phyloP scores from a whole-genome alignment of 2,797 vertebrate genomes.

The Meriones psammophilus region DNA sequence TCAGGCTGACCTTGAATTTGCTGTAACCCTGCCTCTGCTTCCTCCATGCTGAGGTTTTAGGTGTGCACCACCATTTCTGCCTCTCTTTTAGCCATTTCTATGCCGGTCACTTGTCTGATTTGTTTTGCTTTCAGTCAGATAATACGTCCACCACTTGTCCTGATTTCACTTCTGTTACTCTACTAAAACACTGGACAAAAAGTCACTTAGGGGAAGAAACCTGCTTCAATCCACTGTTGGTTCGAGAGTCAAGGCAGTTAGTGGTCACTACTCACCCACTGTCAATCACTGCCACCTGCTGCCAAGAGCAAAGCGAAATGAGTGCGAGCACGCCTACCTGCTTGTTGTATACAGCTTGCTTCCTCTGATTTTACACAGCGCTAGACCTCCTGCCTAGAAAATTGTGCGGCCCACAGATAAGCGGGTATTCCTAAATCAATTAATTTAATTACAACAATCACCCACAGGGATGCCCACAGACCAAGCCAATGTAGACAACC shows the following conservation, averaged over 20 bases:
- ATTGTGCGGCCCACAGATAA: not conserved
- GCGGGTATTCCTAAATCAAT: not conserved
- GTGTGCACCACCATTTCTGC: not conserved
- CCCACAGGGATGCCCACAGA: not conserved
- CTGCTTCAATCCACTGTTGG: not conserved
- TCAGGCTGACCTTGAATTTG: not conserved
- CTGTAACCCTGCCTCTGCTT: not conserved
- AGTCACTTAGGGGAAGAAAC: not conserved
- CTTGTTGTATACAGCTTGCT: not conserved
- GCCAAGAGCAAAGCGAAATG: not conserved
- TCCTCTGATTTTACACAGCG: not conserved
- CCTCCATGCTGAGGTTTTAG: not conserved
- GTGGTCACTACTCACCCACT: not conserved
- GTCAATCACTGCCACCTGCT: not conserved
- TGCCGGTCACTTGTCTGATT: not conserved
- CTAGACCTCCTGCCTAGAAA: not conserved
- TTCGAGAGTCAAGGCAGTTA: not conserved
- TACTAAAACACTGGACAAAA: not conserved
- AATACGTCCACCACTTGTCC: not conserved
- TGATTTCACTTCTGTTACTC: not conserved
- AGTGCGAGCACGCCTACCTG: not conserved
- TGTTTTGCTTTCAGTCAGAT: conserved; percentile 23
- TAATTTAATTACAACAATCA: not conserved
- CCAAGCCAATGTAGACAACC: not conserved
- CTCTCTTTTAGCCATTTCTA: not conserved